Conservation (phyloP, 2,113 vertebrate species). For the Promerops cafer region DNA sequence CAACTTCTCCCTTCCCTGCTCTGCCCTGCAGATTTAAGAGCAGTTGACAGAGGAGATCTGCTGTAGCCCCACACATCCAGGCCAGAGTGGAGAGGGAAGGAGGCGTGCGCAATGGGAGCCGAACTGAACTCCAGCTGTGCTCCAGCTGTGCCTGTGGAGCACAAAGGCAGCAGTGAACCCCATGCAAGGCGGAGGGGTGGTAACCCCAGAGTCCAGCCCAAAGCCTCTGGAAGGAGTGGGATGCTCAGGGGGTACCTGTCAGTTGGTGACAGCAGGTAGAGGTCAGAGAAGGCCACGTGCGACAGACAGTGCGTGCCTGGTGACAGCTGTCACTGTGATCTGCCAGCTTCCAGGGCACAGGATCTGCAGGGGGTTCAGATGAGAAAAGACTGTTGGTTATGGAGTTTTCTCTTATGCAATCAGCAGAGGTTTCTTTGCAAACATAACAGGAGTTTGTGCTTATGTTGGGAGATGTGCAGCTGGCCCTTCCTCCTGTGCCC, state of each 20-base stretch:
- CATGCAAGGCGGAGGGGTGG: neutral
- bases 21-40: accelerated
- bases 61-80: accelerated
- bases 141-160: neutral
- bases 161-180: neutral
- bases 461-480: neutral
- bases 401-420: neutral
- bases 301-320: accelerated
- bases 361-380: neutral
- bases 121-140: accelerated
- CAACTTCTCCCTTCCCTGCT: neutral
- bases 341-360: neutral
- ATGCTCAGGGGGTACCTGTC: neutral
- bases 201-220: neutral
- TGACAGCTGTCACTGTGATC: neutral
- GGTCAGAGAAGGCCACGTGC: accelerated
- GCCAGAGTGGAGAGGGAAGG: neutral
- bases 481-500: neutral
- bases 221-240: neutral
- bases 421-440: neutral
- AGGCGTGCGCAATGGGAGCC: accelerated
- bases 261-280: neutral
- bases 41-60: neutral
- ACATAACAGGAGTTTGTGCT: neutral
- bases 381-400: neutral